Evolutionary conservation across 35 echinoderm and acorn worm genomes (phyloP).

Genomic region (Stichopus chloronotus): DNA sequence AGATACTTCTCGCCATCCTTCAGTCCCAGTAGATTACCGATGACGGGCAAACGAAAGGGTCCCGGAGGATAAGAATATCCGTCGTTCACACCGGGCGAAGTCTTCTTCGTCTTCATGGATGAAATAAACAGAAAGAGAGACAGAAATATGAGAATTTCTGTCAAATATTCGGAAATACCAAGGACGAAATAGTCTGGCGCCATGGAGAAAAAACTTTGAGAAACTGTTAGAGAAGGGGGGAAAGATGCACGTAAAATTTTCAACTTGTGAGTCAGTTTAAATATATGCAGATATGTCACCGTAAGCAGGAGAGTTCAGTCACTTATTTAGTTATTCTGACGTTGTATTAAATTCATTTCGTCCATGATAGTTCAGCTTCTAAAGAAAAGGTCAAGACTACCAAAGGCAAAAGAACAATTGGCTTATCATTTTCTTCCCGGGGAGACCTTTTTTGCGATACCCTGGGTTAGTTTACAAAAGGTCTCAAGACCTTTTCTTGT

Average conservation of each 20-base stretch:
- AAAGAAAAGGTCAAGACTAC: conserved; percentile 31
- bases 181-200: neutral
- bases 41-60: conserved; percentile 31
- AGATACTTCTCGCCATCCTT: conserved; percentile 60
- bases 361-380: neutral
- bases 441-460: neutral
- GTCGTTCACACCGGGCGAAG: neutral
- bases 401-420: neutral
- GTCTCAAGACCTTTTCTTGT: conserved; percentile 38
- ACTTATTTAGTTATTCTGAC: neutral
- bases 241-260: neutral
- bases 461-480: neutral
- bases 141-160: conserved; percentile 19
- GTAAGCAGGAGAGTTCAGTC: too few species aligned
- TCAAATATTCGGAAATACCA: neutral
- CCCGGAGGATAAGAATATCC: conserved; percentile 36
- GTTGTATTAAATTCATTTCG: neutral
- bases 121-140: neutral
- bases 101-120: neutral
- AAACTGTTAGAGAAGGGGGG: neutral
- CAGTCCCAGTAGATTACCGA: conserved; percentile 47
- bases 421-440: conserved; percentile 20
- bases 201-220: neutral
- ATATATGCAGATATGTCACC: too few species aligned
- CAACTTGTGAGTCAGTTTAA: neutral